phyloP scores from a whole-genome alignment of 2,113 vertebrate genomes.

The Pedionomus torquatus region DNA sequence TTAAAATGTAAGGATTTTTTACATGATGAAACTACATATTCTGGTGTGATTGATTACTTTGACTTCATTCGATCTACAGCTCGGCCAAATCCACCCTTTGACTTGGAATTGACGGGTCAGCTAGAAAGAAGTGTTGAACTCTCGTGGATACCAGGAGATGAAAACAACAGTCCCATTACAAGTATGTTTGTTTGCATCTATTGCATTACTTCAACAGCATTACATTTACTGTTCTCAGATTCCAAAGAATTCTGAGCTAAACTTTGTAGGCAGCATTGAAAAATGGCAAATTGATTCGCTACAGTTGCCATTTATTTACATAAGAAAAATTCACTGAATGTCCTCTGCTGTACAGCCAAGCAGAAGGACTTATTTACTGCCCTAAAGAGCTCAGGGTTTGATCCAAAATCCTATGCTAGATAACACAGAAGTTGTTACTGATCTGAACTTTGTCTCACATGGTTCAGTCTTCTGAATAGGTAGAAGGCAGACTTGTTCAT shows the following conservation, averaged over 20 bases:
- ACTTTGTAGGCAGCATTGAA: neutral
- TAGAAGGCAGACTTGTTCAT: neutral
- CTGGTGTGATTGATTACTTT: neutral
- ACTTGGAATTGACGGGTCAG: constrained; percentile 91
- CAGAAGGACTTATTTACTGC: neutral
- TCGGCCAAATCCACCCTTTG: constrained; percentile 88
- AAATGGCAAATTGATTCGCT: neutral
- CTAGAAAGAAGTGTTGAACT: constrained; percentile 87
- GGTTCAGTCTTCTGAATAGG: neutral
- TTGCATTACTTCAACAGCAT: neutral
- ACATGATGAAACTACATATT: neutral
- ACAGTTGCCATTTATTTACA: neutral
- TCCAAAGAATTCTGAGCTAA: neutral
- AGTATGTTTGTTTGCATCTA: constrained; percentile 75
- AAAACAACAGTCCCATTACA: constrained; percentile 91
- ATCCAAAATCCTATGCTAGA: neutral
- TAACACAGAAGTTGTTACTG: neutral
- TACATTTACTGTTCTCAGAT: neutral
- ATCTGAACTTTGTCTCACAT: neutral
- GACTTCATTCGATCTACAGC: constrained; percentile 79
- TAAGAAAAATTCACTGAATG: neutral
- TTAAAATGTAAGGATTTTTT: neutral
- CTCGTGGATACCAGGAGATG: constrained; percentile 92
- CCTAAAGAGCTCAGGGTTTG: neutral
- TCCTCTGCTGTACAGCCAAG: neutral